Percentiles rank a stretch among this genome's conserved stretches.
Conservation (phyloP, 2,888 invertebrate species). For the Hipparchia sbordonii region DNA sequence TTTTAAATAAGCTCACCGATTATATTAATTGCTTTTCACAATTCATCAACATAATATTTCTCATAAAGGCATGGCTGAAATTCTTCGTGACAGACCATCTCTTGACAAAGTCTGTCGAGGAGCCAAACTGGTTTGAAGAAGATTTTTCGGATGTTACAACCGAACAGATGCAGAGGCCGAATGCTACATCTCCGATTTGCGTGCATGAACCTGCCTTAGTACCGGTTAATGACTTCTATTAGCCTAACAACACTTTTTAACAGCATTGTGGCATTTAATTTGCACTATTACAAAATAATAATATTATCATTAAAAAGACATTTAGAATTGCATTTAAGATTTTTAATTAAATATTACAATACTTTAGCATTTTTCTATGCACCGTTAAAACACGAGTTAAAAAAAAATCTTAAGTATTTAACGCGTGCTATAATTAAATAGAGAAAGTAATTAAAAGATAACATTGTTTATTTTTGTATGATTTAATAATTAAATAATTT, state of each 20-base stretch:
- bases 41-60: slow-evolving; percentile 36
- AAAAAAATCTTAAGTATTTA: slow-evolving; percentile 5
- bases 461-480: slow-evolving; percentile 4
- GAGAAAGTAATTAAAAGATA: neutral
- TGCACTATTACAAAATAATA: slow-evolving; percentile 44
- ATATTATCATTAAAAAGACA: slow-evolving; percentile 25
- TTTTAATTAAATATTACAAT: neutral
- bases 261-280: slow-evolving; percentile 53
- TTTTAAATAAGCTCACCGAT: neutral
- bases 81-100: slow-evolving; percentile 81
- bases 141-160: slow-evolving; percentile 64
- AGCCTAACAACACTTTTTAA: slow-evolving; percentile 53
- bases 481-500: slow-evolving; percentile 42
- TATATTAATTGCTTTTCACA: slow-evolving; percentile 36
- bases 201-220: slow-evolving; percentile 71
- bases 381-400: neutral
- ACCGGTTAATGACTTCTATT: slow-evolving; percentile 79
- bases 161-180: slow-evolving; percentile 67
- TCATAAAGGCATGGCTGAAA: slow-evolving; percentile 80
- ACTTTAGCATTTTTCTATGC: neutral
- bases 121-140: slow-evolving; percentile 76
- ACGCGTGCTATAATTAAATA: neutral
- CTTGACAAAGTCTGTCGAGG: slow-evolving; percentile 76
- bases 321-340: slow-evolving; percentile 29
- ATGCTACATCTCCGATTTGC: slow-evolving; percentile 61